Base-by-base conservation (phyloP, 2,888 invertebrate genomes). In the Lypha dubia region DNA sequence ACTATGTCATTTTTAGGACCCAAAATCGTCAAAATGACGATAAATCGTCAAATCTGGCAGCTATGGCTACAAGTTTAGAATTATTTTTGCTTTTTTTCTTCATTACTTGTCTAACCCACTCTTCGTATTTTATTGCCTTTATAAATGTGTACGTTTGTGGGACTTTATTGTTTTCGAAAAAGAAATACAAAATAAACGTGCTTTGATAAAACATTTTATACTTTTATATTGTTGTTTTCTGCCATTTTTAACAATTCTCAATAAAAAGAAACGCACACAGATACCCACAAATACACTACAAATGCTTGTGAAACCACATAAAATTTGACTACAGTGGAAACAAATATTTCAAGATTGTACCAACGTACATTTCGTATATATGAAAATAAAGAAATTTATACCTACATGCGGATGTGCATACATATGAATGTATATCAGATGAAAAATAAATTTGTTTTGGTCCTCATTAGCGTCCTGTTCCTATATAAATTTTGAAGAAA, bases 191-290 rank as follows among this genome's bases (percentile, higher is more conserved):
- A 77, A 44, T 35, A 62, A 68, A 68, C 60, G 53, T 80, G 74
- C 62, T 74, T 49, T 22, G 41, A 32, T 73, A 56, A 79, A 74
- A 32, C n/a, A 58, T n/a, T 41, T 65, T 49, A 70, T 63, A n/a
- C 58, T 28, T 24, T 13, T 22, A 22, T 41, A 20, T 58, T 28
- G 22, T 62, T 24, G 32, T 80, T 74, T 62, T 53, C 0, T 60
- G n/a, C n/a, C 38, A 20, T 44, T 62, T 79, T 68, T 17, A 68
- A 63, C 56, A 63, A 79, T 63, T 71, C 53, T 44, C 46, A 71
- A 77, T 63, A 73, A 73, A 80, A 53, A 41, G 5, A 28, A 28
- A 3, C 17, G 73, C 49, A 68, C 44, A 67, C 71, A 51, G n/a
- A 62, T 41, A 56, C 76, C 46, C 28, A 35, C 9, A 32, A 28